Conservation (phyloP, 64 coral and sea anemone genomes). For the Actinia equina region DNA sequence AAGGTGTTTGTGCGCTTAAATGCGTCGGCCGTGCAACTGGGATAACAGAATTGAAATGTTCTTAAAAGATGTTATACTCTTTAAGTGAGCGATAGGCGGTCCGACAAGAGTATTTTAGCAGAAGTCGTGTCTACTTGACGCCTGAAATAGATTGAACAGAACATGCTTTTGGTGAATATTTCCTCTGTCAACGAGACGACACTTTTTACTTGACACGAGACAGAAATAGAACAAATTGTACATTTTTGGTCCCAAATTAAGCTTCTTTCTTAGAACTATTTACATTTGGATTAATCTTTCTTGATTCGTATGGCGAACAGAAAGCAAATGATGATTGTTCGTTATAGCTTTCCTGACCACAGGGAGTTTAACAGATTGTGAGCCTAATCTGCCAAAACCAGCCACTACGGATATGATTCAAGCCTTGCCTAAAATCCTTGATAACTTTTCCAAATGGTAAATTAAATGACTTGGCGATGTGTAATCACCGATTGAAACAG, state of each 20-base stretch:
- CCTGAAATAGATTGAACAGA: conserved; percentile 11
- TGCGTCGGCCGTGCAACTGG: neutral
- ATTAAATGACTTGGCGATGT: neutral
- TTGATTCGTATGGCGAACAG: neutral
- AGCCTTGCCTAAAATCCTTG: neutral
- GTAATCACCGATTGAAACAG: neutral
- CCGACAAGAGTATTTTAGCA: conserved; percentile 2
- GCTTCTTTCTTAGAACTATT: neutral
- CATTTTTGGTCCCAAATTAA: neutral
- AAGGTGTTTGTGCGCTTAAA: neutral
- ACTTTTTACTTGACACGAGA: neutral
- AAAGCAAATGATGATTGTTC: neutral
- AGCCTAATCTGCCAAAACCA: neutral
- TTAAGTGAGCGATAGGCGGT: conserved; percentile 20
- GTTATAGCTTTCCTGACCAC: neutral
- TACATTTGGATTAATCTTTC: neutral
- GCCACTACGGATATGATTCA: neutral
- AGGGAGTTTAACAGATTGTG: neutral
- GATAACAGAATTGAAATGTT: conserved; percentile 4
- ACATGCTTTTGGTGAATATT: conserved; percentile 5
- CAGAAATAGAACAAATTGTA: neutral
- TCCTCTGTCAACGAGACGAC: neutral
- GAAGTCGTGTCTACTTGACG: neutral
- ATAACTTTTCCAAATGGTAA: conserved; percentile 11
- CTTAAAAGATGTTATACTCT: conserved; percentile 2